A percentile compares a stretch with the other conserved stretches of the same genome.
Conservation (phyloP, 2,113 vertebrate genomes). For the Clupea harengus region DNA sequence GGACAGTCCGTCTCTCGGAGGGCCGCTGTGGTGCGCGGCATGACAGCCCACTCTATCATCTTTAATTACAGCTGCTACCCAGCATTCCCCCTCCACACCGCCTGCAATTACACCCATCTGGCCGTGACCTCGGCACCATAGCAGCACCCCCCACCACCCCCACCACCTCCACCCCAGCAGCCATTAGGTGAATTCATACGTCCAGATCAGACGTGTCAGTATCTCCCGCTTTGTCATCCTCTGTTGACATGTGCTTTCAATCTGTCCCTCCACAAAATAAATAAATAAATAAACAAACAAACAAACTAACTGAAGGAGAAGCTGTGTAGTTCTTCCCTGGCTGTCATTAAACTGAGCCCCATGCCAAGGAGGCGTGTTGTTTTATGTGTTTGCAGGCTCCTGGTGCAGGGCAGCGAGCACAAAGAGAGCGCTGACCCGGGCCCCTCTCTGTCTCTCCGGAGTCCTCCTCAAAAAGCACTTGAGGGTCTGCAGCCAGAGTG, state of each 20-base stretch:
- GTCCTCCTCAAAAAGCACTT: neutral
- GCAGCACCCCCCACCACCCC: too few relatives aligned
- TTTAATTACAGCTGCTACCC: conserved; percentile 70
- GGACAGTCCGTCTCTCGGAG: conserved; percentile 49
- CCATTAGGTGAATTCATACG: neutral
- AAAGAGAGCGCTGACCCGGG: neutral
- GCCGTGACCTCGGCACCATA: conserved; percentile 50
- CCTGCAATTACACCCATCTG: conserved; percentile 63
- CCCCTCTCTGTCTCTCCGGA: neutral
- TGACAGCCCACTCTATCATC: conserved; percentile 73
- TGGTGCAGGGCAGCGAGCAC: neutral
- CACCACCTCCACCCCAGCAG: neutral
- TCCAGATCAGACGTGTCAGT: neutral
- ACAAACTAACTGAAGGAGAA: neutral
- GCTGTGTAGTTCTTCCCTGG: neutral
- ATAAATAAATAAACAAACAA: neutral
- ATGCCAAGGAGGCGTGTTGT: conserved; percentile 7
- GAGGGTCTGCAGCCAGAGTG: neutral
- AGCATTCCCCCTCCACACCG: conserved; percentile 44
- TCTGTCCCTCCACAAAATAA: neutral
- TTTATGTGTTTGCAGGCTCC: neutral
- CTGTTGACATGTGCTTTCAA: neutral
- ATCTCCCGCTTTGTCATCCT: neutral
- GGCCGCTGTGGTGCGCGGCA: conserved; percentile 52
- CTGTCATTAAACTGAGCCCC: neutral